Evolutionary conservation across 1,140 invertebrate species (phyloP).

Genomic region (Hestina assimilis): DNA sequence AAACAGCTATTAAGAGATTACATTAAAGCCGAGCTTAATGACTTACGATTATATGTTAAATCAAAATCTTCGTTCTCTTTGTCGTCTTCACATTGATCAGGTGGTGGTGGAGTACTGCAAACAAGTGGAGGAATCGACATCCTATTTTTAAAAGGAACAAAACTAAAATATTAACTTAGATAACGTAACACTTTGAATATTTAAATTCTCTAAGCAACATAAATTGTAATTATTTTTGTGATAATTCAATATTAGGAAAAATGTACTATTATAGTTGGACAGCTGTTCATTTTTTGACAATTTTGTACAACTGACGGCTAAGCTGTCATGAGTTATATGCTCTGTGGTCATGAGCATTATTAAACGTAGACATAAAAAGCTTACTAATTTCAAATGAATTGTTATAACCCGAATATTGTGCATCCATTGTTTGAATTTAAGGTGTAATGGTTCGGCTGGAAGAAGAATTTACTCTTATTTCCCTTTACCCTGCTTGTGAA

Average conservation of each 20-base stretch:
- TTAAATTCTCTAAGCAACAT: constrained; percentile 4
- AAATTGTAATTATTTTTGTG: not conserved
- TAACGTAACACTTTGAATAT: not conserved
- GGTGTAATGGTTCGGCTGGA: no score
- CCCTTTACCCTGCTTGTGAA: no score
- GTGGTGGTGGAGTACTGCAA: constrained; percentile 74
- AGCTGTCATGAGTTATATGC: constrained; percentile 22
- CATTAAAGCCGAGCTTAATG: constrained; percentile 1
- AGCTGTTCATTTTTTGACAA: constrained; percentile 36
- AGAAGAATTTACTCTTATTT: no score
- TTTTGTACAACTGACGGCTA: constrained; percentile 22
- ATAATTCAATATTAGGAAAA: constrained; percentile 5
- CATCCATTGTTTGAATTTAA: no score
- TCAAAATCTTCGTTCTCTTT: constrained; percentile 71
- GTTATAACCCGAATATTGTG: not conserved
- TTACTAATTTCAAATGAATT: not conserved
- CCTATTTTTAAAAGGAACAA: not conserved
- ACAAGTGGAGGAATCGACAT: constrained; percentile 78
- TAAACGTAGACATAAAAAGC: not conserved
- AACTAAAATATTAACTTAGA: not conserved
- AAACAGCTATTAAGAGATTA: no score
- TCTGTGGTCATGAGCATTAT: no score
- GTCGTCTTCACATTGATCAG: constrained; percentile 73
- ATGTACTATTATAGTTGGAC: constrained; percentile 15
- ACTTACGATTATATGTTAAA: constrained; percentile 70